Percentiles rank a stretch among this genome's conserved stretches.
These are phyloP conservation scores for Percopsis transmontana DNA, from an alignment of 2,113 vertebrate genomes.

Conservation along the genomic window DNA sequence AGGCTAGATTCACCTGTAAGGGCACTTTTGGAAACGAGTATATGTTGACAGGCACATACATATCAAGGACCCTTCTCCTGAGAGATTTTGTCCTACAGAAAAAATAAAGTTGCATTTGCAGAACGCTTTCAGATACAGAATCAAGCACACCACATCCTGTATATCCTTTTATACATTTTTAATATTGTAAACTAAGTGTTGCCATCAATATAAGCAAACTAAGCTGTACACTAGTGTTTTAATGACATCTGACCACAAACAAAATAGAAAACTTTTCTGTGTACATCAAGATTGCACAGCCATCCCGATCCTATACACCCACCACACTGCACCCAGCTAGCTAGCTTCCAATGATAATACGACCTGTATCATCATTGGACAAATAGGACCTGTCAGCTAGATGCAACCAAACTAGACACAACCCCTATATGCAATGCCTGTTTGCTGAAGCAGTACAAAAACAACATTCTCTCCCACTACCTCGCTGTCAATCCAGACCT, in stretches of 20 bases:
- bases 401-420: no score
- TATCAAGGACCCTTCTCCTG: slow-evolving; percentile 41
- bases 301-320: slow-evolving; percentile 44
- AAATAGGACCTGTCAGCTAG: no score
- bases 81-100: slow-evolving; percentile 31
- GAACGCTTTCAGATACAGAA: slow-evolving; percentile 36
- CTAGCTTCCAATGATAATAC: no score
- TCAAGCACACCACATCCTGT: slow-evolving; percentile 41
- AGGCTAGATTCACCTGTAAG: slow-evolving; percentile 44
- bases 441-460: slow-evolving; percentile 10
- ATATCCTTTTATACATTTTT: slow-evolving; percentile 42
- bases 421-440: neutral
- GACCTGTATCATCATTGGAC: no score
- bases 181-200: slow-evolving; percentile 65
- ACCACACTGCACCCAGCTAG: slow-evolving; percentile 24
- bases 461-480: slow-evolving; percentile 17
- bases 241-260: slow-evolving; percentile 32
- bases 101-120: slow-evolving; percentile 47
- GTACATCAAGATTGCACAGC: slow-evolving; percentile 62
- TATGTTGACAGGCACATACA: slow-evolving; percentile 29
- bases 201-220: slow-evolving; percentile 48
- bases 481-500: slow-evolving; percentile 2
- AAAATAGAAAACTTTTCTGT: slow-evolving; percentile 48
- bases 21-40: slow-evolving; percentile 50
- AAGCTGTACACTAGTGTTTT: slow-evolving; percentile 76